Percentiles rank a stretch among this genome's conserved stretches.
These are phyloP conservation scores for Matsumurasca onukii DNA, from an alignment of 1,140 invertebrate genomes.

Conservation along the genomic window DNA sequence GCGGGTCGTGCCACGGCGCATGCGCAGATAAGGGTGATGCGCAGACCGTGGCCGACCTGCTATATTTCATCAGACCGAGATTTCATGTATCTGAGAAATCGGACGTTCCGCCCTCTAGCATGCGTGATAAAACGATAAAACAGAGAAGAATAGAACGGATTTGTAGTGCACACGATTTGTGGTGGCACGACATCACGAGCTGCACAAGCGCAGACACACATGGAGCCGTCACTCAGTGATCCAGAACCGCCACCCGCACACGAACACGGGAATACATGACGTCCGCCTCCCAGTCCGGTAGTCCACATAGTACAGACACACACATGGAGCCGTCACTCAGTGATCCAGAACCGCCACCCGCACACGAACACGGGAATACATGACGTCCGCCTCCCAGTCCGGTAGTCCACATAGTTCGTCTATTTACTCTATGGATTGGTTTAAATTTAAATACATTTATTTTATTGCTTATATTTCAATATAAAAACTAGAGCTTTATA, in stretches of 20 bases:
- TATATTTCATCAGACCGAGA: constrained; percentile 26
- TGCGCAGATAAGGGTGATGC: not conserved
- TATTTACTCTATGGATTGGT: no score
- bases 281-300: no score
- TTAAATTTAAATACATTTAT: no score
- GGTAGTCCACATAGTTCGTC: no score
- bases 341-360: constrained; percentile 12
- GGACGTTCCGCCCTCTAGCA: constrained; percentile 23
- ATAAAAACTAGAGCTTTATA: no score
- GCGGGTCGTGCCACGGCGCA: no score
- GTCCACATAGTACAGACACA: no score
- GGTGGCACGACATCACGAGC: constrained; percentile 13
- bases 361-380: not conserved
- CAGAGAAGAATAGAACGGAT: constrained; percentile 28
- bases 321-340: not conserved
- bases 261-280: not conserved
- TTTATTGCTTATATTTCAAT: no score
- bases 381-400: no score
- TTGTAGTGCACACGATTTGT: constrained; percentile 29
- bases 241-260: constrained; percentile 4
- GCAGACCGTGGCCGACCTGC: constrained; percentile 8
- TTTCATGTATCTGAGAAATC: constrained; percentile 29
- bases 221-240: constrained; percentile 1
- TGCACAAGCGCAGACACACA: not conserved
- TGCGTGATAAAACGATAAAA: constrained; percentile 30